Evolutionary conservation across 1,140 invertebrate species (phyloP).

Genomic region (Dysdera silvatica): DNA sequence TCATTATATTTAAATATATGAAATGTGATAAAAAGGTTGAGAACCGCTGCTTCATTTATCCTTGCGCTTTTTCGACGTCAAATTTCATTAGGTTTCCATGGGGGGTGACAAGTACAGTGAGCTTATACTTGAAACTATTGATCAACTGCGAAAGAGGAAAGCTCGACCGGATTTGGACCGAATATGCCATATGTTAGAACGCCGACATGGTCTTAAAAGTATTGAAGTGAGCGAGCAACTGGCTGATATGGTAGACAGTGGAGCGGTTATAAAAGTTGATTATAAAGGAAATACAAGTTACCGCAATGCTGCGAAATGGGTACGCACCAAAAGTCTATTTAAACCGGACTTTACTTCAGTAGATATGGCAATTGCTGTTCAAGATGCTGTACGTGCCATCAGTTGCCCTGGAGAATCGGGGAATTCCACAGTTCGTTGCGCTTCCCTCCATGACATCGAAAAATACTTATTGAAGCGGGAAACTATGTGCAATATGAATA

Average conservation of each 20-base stretch:
- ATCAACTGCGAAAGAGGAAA: slow-evolving; percentile 69
- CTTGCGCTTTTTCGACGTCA: too few species aligned
- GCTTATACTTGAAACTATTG: slow-evolving; percentile 71
- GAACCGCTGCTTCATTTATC: too few species aligned
- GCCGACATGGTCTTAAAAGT: slow-evolving; percentile 61
- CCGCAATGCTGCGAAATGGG: slow-evolving; percentile 59
- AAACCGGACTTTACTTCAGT: slow-evolving; percentile 39
- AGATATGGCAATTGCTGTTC: slow-evolving; percentile 35
- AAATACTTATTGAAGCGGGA: slow-evolving; percentile 32
- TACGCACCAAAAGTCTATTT: slow-evolving; percentile 39
- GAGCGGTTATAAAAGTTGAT: slow-evolving; percentile 71
- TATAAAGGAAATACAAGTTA: slow-evolving; percentile 79
- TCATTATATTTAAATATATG: too few species aligned
- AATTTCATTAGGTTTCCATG: too few species aligned
- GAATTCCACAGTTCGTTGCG: slow-evolving; percentile 5
- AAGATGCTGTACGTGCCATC: slow-evolving; percentile 37
- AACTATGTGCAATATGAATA: slow-evolving; percentile 27
- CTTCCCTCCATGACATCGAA: slow-evolving; percentile 35
- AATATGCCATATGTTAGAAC: slow-evolving; percentile 68
- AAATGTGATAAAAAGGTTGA: too few species aligned
- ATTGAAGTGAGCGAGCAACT: slow-evolving; percentile 64
- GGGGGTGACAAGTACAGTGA: slow-evolving; percentile 51
- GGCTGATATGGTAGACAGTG: slow-evolving; percentile 62
- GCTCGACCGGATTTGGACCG: slow-evolving; percentile 70
- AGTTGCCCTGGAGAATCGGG: slow-evolving; percentile 7